Evolutionary conservation across 2,113 vertebrate genomes (phyloP), one percentile per base, ranked within the genome.

Genomic region (Amphiprion percula): DNA sequence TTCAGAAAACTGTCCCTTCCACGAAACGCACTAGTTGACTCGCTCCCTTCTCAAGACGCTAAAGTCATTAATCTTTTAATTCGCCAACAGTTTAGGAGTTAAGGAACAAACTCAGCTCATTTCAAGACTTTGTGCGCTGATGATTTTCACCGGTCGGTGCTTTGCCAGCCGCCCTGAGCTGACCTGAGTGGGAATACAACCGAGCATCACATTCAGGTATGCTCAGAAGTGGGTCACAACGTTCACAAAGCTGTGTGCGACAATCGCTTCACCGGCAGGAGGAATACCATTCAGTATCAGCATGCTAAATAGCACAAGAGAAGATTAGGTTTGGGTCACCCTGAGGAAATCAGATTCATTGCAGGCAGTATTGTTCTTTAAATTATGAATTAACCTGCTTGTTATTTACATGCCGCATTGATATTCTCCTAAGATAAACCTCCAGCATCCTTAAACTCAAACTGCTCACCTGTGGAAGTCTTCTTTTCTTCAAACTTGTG

Each of bases 381-480:
- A 23, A 68, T 64, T 68, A 47, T 4, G 17, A 61, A 72, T 30
- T 9, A 37, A 37, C 33, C 33, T 37, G 33, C 33, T 37, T 10
- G 33, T 9, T 37, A 37, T 37, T 37, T 37, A 37, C 8, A 37
- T 9, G 33, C 33, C 9, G 33, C 33, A 37, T 37, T 8, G 7
- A 39, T 26, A 1, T 46, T 33, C 39, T 28, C 5, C 0, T n/a
- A 67, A 74, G 28, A 77, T 60, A 26, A 8, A 59, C 4, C 16
- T 61, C 46, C 21, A 67, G 33, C 17, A 53, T 68, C 4, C 5
- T 65, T 49, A 16, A 74, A 72, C 24, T 11, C 61, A 72, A 63
- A 8, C 17, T 37, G 33, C 91, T 91, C 80, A 92, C 90, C 90
- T 88, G 71, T 82, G 73, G 76, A 74, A 37, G 74, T 87, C 65